Base-by-base conservation (phyloP, 2,888 invertebrate species). In the Papilio gigon region DNA sequence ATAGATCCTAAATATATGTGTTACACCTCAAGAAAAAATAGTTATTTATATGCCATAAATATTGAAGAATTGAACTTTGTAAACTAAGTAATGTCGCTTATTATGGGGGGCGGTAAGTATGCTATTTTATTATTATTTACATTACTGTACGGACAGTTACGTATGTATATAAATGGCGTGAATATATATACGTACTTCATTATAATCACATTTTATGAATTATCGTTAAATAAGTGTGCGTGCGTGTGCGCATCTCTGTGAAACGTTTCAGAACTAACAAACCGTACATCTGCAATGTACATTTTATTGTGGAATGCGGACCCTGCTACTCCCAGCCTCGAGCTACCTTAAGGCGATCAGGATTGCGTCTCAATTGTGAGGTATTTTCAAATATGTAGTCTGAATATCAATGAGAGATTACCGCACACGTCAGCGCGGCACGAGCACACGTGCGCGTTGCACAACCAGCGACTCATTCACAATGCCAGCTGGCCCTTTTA, bases 391-490 rank as follows among this genome's bases (percentile, higher is more conserved):
- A 61, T 37, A 50, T 67, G 27, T 37, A 67, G 37, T 37, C 35
- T 60, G 60, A 61, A 62, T 62, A 67, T 67, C 56, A 56, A 56
- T 62, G 67, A 56, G 62, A 62, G 62, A 56, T 62, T 62, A 53
- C 40, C 42, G 62, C 62, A 42, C 61, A 60, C 40, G 61, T 30
- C 53, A 44, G 61, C 59, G 22, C 25, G 12, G 25, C 4, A 44
- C 70, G 61, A 64, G n/a, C 47, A 72, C 75, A 76, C 77, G 76
- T 76, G 77, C 74, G 67, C 68, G 25, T 76, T 77, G 74, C 77
- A 72, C 75, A 77, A 77, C 71, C 59, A n/a, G 11, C 65, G 70
- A 67, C 70, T 70, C 73, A 75, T 72, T 73, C 67, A 73, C 71
- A 72, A 71, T 72, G 65, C 70, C 76, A 76, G 75, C 76, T 74